phyloP scores from a whole-genome alignment of 2,888 invertebrate genomes.

The Chalcosyrphus nemorum region DNA sequence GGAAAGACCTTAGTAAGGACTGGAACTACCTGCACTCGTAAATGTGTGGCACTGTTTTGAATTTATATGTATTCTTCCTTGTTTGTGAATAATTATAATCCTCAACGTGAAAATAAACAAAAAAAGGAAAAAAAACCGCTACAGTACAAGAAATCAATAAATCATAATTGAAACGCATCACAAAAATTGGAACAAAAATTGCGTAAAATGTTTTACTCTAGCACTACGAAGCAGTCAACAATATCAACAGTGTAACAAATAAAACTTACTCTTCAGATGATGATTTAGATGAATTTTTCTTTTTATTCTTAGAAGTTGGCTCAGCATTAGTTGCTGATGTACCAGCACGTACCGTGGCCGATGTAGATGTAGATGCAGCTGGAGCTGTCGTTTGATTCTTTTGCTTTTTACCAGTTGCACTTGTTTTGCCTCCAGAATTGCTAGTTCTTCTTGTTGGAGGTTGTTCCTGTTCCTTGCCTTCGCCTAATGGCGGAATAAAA shows the following conservation, averaged over 20 bases:
- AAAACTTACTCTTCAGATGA: slow-evolving; percentile 70
- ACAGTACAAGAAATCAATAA: not conserved
- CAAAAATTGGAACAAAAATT: not conserved
- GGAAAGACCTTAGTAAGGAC: too few species aligned
- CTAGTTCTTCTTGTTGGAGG: slow-evolving; percentile 39
- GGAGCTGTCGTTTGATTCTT: slow-evolving; percentile 54
- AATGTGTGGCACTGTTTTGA: too few species aligned
- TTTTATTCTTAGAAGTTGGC: slow-evolving; percentile 42
- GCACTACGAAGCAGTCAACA: slow-evolving; percentile 1
- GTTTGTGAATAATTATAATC: too few species aligned
- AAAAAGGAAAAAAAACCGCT: not conserved
- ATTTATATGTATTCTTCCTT: too few species aligned
- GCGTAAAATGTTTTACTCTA: not conserved
- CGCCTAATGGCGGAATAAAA: slow-evolving; percentile 84
- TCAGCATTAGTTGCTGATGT: slow-evolving; percentile 43
- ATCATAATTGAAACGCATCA: not conserved
- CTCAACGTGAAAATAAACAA: too few species aligned
- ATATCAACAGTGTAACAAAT: not conserved
- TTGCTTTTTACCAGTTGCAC: slow-evolving; percentile 47
- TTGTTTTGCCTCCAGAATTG: slow-evolving; percentile 47
- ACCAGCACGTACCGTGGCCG: slow-evolving; percentile 43
- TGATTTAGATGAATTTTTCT: slow-evolving; percentile 62
- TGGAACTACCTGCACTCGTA: too few species aligned
- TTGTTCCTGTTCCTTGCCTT: slow-evolving; percentile 70
- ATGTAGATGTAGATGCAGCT: slow-evolving; percentile 48